Conservation (phyloP, 2,113 vertebrate species). For the Gallinago undulata region DNA sequence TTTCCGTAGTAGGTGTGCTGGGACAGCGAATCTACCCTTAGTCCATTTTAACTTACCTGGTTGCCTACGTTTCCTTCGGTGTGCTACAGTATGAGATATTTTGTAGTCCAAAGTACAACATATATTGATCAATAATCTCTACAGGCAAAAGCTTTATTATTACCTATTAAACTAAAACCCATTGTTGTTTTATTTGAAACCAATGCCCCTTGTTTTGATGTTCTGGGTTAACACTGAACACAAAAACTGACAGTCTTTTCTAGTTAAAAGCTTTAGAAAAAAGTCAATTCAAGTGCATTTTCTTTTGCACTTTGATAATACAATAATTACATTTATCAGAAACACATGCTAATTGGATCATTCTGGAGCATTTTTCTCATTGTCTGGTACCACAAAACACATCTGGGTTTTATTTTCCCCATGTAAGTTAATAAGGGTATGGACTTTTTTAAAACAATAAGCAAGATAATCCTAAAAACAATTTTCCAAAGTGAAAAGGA, state of each 20-base stretch:
- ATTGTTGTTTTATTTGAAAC: neutral
- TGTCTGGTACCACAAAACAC: slow-evolving; percentile 53
- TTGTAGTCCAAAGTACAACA: neutral
- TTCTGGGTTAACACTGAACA: neutral
- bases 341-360: slow-evolving; percentile 71
- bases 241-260: slow-evolving; percentile 1
- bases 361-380: slow-evolving; percentile 64
- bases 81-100: neutral
- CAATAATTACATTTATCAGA: slow-evolving; percentile 69
- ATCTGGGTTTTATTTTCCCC: slow-evolving; percentile 74
- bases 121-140: neutral
- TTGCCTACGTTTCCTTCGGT: neutral
- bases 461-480: slow-evolving; percentile 56
- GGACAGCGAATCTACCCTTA: neutral
- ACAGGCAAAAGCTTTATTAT: neutral
- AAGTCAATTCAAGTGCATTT: slow-evolving; percentile 18
- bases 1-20: neutral
- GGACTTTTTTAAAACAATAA: slow-evolving; percentile 54
- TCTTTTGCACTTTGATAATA: slow-evolving; percentile 63
- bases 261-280: slow-evolving; percentile 41
- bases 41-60: slow-evolving; percentile 11
- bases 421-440: slow-evolving; percentile 67
- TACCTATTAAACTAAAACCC: neutral
- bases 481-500: slow-evolving; percentile 49
- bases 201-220: neutral